Evolutionary conservation across 2,113 vertebrate genomes (phyloP).

Genomic region (Myotis yumanensis): DNA sequence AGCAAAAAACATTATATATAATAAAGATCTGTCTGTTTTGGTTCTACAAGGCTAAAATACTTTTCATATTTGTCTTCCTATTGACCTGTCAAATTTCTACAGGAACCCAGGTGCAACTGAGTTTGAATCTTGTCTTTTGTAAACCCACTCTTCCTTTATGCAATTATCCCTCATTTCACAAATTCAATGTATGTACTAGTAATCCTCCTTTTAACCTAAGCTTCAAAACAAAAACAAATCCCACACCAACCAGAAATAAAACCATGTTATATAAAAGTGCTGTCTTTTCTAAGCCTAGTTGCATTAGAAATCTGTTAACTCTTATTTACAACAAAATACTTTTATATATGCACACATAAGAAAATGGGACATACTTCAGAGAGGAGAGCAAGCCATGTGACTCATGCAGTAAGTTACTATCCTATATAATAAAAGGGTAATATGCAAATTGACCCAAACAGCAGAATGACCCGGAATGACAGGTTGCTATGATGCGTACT

Average conservation of each 20-base stretch:
- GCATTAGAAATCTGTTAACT: not conserved
- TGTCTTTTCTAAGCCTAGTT: not conserved
- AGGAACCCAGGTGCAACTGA: not conserved
- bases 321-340: not conserved
- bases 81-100: not conserved
- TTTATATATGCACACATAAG: not conserved
- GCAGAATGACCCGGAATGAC: no score
- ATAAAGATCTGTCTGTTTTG: not conserved
- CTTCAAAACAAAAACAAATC: slow-evolving; percentile 8
- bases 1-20: not conserved
- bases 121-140: not conserved
- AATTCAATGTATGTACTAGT: not conserved
- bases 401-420: not conserved
- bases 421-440: no score
- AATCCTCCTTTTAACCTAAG: not conserved
- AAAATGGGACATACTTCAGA: not conserved
- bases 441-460: no score
- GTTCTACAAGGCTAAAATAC: not conserved
- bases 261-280: not conserved
- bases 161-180: not conserved
- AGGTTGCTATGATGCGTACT: no score
- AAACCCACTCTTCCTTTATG: not conserved
- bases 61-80: not conserved
- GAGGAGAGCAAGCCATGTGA: not conserved
- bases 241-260: not conserved